Percentiles rank a stretch among this genome's conserved stretches.
Conservation (phyloP, 2,113 vertebrate species). For the Callopanchax toddi region DNA sequence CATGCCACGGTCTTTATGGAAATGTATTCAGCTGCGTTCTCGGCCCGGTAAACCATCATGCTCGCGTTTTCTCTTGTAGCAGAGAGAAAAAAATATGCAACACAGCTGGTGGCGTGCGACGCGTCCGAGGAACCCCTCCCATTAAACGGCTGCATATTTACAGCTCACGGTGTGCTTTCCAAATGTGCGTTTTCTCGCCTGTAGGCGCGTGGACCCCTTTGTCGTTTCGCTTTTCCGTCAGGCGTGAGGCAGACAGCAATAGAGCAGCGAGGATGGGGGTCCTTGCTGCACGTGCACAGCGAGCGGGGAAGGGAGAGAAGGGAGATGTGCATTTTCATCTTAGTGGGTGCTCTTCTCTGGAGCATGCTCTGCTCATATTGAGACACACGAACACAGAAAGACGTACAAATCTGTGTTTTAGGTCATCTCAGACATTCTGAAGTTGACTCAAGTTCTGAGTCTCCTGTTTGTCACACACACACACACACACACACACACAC, state of each 20-base stretch:
- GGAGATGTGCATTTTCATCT: slow-evolving; percentile 54
- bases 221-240: slow-evolving; percentile 71
- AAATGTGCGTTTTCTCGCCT: slow-evolving; percentile 61
- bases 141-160: slow-evolving; percentile 55
- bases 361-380: slow-evolving; percentile 51
- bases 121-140: slow-evolving; percentile 52
- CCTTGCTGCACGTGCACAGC: slow-evolving; percentile 63
- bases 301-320: slow-evolving; percentile 46
- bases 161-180: slow-evolving; percentile 56
- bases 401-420: no score
- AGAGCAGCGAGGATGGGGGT: slow-evolving; percentile 63
- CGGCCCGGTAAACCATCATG: slow-evolving; percentile 52
- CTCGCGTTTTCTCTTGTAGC: slow-evolving; percentile 33
- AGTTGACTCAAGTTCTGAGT: no score
- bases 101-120: slow-evolving; percentile 15
- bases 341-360: slow-evolving; percentile 50
- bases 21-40: slow-evolving; percentile 82
- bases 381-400: no score
- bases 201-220: slow-evolving; percentile 41
- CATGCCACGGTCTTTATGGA: slow-evolving; percentile 78
- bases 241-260: slow-evolving; percentile 73
- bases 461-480: slow-evolving; percentile 52
- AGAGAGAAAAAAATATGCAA: slow-evolving; percentile 23
- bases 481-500: slow-evolving; percentile 34
- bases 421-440: no score